Evolutionary conservation across 1,140 invertebrate species (phyloP).

Genomic region (Bombus turneri): DNA sequence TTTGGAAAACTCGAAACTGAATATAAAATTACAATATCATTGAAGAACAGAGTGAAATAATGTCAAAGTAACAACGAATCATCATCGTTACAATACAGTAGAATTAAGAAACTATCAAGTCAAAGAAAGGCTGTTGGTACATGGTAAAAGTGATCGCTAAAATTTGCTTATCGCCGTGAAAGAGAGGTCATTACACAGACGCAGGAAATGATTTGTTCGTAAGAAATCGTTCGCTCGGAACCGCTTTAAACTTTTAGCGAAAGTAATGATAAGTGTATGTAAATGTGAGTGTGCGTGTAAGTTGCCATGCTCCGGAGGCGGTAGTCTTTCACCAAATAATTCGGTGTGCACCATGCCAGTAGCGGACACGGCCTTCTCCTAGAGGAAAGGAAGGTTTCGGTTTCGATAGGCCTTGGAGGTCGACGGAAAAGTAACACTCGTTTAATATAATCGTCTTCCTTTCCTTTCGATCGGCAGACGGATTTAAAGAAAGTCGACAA

Average conservation of each 20-base stretch:
- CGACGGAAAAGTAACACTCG: constrained; percentile 68
- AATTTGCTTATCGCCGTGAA: constrained; percentile 14
- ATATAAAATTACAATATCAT: background rate
- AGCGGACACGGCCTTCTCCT: constrained; percentile 37
- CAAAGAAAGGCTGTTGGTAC: background rate
- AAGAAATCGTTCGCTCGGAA: constrained; percentile 45
- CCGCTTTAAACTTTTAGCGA: constrained; percentile 39
- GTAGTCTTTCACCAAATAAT: constrained; percentile 62
- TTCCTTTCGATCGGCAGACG: constrained; percentile 40
- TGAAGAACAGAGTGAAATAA: background rate
- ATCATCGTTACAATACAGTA: background rate
- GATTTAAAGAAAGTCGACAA: constrained; percentile 66
- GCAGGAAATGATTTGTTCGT: constrained; percentile 45
- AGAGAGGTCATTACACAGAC: constrained; percentile 36
- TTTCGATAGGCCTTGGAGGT: constrained; percentile 73
- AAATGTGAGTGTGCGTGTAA: background rate
- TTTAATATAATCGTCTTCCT: constrained; percentile 61
- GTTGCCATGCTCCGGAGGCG: constrained; percentile 1
- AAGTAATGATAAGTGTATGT: constrained; percentile 49
- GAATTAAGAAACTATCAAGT: background rate
- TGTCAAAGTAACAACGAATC: background rate
- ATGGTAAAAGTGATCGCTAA: background rate
- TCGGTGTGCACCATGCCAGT: background rate
- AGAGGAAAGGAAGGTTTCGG: constrained; percentile 61
- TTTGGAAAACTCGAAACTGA: background rate